Evolutionary conservation across 2,113 vertebrate genomes (phyloP).

Genomic region (Hemichromis elongatus): DNA sequence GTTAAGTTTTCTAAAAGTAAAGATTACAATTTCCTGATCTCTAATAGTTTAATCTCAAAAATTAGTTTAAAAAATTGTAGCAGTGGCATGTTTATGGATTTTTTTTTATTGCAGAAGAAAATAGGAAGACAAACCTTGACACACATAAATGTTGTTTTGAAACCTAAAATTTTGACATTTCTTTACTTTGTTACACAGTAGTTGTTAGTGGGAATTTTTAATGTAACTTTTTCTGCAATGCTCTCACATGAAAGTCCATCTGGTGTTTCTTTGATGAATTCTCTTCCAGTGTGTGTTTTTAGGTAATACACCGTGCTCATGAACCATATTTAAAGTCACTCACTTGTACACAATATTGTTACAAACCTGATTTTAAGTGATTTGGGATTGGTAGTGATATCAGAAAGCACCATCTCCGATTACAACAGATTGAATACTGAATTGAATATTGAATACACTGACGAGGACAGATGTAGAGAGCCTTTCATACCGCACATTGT

Average conservation of each 20-base stretch:
- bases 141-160: neutral
- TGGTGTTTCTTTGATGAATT: neutral
- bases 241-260: neutral
- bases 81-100: neutral
- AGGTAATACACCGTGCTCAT: neutral
- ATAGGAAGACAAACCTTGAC: neutral
- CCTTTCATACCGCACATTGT: neutral
- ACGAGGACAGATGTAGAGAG: neutral
- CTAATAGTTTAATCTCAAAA: too few relatives aligned
- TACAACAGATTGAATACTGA: neutral
- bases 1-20: neutral
- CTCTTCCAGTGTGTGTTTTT: neutral
- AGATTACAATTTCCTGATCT: too few relatives aligned
- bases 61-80: neutral
- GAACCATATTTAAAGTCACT: neutral
- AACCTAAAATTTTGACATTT: neutral
- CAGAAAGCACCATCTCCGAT: neutral
- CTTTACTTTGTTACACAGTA: neutral
- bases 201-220: neutral
- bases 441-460: neutral
- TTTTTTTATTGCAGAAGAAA: neutral
- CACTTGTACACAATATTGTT: neutral
- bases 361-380: neutral
- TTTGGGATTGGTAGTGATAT: neutral
- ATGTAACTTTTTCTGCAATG: neutral